Percentiles rank a stretch among this genome's conserved stretches.
Conservation (phyloP, 2,113 vertebrate genomes). For the Phyllostomus discolor region DNA sequence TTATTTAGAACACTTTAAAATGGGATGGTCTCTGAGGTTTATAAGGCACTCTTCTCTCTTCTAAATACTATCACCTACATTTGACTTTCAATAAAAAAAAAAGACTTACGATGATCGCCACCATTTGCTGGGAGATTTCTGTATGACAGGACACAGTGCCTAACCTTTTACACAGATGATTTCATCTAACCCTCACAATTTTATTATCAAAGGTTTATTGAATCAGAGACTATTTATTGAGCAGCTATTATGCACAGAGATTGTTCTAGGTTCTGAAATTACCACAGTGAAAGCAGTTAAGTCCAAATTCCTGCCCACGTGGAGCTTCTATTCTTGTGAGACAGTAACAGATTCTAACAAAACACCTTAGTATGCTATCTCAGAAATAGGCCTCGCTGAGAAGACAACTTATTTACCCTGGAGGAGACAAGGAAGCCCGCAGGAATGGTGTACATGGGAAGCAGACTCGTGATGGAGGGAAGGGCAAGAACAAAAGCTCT, state of each 20-base stretch:
- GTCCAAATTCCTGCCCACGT: background rate
- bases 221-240: background rate
- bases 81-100: slow-evolving; percentile 13
- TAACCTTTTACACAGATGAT: background rate
- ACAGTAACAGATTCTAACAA: background rate
- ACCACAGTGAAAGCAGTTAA: background rate
- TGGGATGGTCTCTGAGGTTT: background rate
- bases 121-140: background rate
- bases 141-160: background rate
- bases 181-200: background rate
- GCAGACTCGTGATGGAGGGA: background rate
- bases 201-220: background rate
- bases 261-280: background rate
- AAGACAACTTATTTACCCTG: background rate
- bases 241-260: background rate
- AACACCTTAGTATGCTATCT: background rate
- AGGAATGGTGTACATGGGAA: no score
- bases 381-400: background rate
- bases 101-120: background rate
- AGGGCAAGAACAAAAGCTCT: background rate
- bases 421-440: background rate
- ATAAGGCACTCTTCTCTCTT: background rate
- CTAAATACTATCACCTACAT: background rate
- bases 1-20: slow-evolving; percentile 36
- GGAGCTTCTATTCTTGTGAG: background rate